phyloP scores from a whole-genome alignment of 2,113 vertebrate genomes.

The Penelope pileata region DNA sequence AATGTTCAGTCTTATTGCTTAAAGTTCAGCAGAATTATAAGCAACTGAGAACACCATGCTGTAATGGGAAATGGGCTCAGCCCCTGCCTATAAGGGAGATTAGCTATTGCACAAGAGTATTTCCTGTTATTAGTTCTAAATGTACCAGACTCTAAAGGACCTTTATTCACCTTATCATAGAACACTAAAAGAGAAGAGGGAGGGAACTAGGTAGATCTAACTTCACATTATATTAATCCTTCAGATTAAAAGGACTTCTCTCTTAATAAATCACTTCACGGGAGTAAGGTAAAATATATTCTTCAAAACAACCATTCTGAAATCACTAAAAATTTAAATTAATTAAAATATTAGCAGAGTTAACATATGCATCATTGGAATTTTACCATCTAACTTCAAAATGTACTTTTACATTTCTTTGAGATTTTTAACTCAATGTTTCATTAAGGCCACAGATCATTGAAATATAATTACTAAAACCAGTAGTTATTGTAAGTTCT shows the following conservation, averaged over 20 bases:
- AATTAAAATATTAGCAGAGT: background rate
- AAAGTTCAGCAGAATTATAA: background rate
- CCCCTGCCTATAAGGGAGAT: background rate
- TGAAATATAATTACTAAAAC: background rate
- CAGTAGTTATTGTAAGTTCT: background rate
- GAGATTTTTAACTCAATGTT: background rate
- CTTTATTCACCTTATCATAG: background rate
- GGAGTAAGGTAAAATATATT: background rate
- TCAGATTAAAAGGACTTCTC: background rate
- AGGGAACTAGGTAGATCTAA: background rate
- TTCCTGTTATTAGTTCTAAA: constrained; percentile 40
- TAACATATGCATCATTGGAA: background rate
- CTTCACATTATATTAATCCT: background rate
- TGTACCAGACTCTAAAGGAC: constrained; percentile 11
- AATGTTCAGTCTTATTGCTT: background rate
- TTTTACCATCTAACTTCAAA: background rate
- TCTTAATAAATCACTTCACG: background rate
- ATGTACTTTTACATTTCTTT: background rate
- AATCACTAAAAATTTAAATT: background rate
- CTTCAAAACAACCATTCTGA: background rate
- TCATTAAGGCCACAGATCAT: background rate
- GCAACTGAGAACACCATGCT: background rate
- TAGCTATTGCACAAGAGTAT: background rate
- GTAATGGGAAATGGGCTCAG: background rate
- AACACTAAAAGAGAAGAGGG: background rate